Conservation (phyloP, 1,140 invertebrate species). For the Mercenaria mercenaria region DNA sequence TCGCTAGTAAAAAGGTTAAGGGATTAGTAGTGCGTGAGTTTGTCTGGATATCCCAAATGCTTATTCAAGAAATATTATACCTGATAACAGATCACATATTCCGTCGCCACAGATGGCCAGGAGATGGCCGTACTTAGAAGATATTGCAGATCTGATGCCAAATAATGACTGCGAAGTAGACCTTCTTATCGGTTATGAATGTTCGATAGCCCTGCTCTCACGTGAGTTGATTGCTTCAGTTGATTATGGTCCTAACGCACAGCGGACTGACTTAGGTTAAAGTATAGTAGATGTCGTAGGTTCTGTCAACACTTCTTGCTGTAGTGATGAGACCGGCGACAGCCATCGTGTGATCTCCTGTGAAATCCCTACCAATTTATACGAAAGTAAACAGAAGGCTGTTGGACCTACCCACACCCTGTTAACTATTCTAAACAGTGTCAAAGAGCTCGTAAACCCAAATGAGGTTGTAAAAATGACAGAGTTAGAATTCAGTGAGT, state of each 20-base stretch:
- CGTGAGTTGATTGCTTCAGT: not conserved
- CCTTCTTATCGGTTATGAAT: slow-evolving; percentile 4
- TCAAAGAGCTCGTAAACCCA: not conserved
- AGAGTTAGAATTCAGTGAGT: not conserved
- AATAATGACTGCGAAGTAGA: not conserved
- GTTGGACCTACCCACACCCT: not conserved
- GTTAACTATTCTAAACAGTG: not conserved
- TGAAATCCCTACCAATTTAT: too few relatives aligned
- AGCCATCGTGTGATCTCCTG: too few relatives aligned
- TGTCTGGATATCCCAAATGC: slow-evolving; percentile 34
- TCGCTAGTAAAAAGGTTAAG: slow-evolving; percentile 18
- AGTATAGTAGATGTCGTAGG: not conserved
- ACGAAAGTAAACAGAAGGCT: not conserved
- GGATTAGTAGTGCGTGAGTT: slow-evolving; percentile 43
- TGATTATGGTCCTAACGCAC: slow-evolving; percentile 11
- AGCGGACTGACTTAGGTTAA: slow-evolving; percentile 30
- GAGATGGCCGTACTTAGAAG: slow-evolving; percentile 38
- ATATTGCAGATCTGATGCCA: slow-evolving; percentile 24
- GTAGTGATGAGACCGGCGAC: too few relatives aligned
- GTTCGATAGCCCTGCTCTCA: slow-evolving; percentile 10
- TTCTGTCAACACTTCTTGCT: too few relatives aligned
- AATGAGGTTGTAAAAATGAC: not conserved
- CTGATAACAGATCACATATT: slow-evolving; percentile 51
- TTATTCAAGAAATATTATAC: slow-evolving; percentile 59
- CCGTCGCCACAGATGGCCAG: slow-evolving; percentile 42